These are phyloP conservation scores for Dasypolia templi DNA, from an alignment of 2,888 invertebrate species.

Conservation along the genomic window DNA sequence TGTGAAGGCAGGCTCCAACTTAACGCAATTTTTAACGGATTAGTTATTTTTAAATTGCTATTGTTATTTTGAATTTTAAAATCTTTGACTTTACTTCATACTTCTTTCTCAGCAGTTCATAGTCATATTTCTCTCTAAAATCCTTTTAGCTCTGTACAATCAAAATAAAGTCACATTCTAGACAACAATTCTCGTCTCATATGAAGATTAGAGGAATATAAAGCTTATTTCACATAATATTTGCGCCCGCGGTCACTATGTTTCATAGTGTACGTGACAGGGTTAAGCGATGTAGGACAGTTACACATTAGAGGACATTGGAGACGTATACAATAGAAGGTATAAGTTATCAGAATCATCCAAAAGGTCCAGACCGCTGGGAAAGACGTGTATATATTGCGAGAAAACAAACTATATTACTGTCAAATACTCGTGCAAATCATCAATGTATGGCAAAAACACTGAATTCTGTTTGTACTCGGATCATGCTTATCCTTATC, in stretches of 20 bases:
- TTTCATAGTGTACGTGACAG: conserved; percentile 70
- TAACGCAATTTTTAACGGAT: too few species aligned
- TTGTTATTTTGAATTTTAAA: background rate
- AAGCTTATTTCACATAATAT: conserved; percentile 69
- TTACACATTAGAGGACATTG: conserved; percentile 36
- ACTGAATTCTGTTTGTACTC: too few species aligned
- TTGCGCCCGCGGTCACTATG: conserved; percentile 65
- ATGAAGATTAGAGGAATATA: conserved; percentile 22
- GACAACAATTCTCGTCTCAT: background rate
- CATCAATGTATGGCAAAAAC: too few species aligned
- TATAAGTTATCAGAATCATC: too few species aligned
- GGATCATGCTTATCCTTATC: too few species aligned
- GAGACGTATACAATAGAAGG: background rate
- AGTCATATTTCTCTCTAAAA: background rate
- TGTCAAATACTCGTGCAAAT: too few species aligned
- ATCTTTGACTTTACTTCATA: background rate
- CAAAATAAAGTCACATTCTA: conserved; percentile 13
- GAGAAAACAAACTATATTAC: too few species aligned
- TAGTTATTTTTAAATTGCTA: background rate
- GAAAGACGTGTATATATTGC: too few species aligned
- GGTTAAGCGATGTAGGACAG: conserved; percentile 59
- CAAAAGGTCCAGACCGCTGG: too few species aligned
- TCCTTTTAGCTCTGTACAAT: background rate
- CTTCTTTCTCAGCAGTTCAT: background rate
- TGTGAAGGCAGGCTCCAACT: background rate